phyloP scores from a whole-genome alignment of 1,140 invertebrate species.

The Drosophila nigromelanica region DNA sequence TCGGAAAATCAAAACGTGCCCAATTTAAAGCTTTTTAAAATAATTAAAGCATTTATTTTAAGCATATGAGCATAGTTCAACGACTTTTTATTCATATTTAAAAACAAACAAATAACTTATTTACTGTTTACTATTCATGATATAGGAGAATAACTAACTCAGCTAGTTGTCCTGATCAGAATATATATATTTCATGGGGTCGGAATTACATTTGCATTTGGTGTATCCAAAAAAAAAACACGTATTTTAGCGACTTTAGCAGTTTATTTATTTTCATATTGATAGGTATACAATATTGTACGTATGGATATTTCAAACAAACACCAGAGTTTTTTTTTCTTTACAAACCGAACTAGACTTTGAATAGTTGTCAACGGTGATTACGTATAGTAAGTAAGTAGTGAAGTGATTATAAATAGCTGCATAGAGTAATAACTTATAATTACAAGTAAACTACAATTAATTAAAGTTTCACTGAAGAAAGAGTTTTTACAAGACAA shows the following conservation, averaged over 20 bases:
- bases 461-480: slow-evolving; percentile 58
- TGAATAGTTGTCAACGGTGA: slow-evolving; percentile 20
- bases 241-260: slow-evolving; percentile 24
- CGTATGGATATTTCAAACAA: slow-evolving; percentile 67
- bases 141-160: too few relatives aligned
- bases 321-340: slow-evolving; percentile 71
- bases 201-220: too few relatives aligned
- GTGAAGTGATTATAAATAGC: slow-evolving; percentile 68
- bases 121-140: too few relatives aligned
- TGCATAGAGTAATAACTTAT: slow-evolving; percentile 61
- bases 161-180: too few relatives aligned
- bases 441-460: slow-evolving; percentile 46
- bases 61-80: too few relatives aligned
- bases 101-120: too few relatives aligned
- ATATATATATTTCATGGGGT: too few relatives aligned
- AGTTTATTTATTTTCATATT: slow-evolving; percentile 53
- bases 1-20: not conserved
- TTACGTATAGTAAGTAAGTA: slow-evolving; percentile 37
- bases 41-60: not conserved
- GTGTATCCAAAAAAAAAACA: not conserved
- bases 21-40: slow-evolving; percentile 1
- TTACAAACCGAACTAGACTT: slow-evolving; percentile 48
- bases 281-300: slow-evolving; percentile 44
- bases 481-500: slow-evolving; percentile 65
- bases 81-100: too few relatives aligned